Evolutionary conservation across 2,797 vertebrate species (phyloP).

Genomic region (Propithecus perrieri): DNA sequence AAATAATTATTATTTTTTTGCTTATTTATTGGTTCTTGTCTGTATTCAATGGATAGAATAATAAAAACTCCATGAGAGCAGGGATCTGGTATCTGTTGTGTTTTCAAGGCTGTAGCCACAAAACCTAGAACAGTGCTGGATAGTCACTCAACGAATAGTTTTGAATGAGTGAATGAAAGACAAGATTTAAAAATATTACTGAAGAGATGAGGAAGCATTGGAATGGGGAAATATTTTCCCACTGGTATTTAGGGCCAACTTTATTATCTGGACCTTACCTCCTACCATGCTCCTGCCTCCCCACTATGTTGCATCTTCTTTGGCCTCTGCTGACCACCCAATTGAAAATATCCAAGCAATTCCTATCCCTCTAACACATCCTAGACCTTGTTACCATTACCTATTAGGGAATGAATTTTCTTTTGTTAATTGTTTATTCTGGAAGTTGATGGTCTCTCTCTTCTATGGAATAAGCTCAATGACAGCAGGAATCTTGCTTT

Average conservation of each 20-base stretch:
- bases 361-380: not conserved
- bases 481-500: not conserved
- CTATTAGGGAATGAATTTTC: not conserved
- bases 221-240: not conserved
- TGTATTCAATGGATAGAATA: not conserved
- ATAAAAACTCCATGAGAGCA: not conserved
- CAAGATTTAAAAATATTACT: not conserved
- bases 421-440: not conserved
- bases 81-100: not conserved
- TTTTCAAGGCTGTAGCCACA: not conserved
- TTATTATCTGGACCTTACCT: not conserved
- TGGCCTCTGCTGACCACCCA: not conserved
- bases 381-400: not conserved
- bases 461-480: not conserved
- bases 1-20: not conserved
- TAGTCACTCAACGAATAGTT: not conserved
- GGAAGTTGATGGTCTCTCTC: not conserved
- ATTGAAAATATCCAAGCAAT: not conserved
- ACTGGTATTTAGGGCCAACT: not conserved
- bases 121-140: not conserved
- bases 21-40: not conserved
- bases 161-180: not conserved
- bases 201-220: not conserved
- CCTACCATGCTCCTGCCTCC: not conserved
- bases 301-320: not conserved